Evolutionary conservation across 2,113 vertebrate genomes (phyloP).

Genomic region (Jaculus jaculus): DNA sequence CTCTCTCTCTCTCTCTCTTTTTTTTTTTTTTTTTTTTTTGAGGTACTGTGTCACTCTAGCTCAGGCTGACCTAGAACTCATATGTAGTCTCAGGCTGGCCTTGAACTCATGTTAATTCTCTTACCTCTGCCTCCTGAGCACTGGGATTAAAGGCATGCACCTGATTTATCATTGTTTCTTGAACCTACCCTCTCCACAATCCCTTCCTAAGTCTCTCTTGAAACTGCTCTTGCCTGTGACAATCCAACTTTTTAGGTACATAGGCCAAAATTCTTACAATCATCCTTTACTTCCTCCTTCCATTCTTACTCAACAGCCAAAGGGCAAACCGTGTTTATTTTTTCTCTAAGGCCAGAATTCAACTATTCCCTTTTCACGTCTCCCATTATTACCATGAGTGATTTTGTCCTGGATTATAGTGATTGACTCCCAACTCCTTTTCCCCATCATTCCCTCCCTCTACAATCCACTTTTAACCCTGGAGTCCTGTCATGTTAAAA

Average conservation of each 20-base stretch:
- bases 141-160: no score
- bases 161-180: not conserved
- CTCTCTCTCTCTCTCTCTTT: no score
- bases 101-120: no score
- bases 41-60: no score
- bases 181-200: not conserved
- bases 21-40: no score
- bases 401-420: not conserved
- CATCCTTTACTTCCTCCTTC: not conserved
- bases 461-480: not conserved
- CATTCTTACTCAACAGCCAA: not conserved
- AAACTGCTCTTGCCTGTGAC: not conserved
- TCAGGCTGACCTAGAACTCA: no score
- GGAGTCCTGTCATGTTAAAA: not conserved
- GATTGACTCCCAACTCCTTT: not conserved
- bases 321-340: constrained; percentile 10
- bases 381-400: not conserved
- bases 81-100: no score
- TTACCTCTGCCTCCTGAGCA: no score
- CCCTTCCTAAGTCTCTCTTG: not conserved
- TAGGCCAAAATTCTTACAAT: not conserved
- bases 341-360: not conserved
- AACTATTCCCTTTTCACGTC: not conserved
- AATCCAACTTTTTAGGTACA: not conserved
- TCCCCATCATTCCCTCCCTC: not conserved